Evolutionary conservation across 2,797 vertebrate species (phyloP), one percentile per base, ranked within the genome.

Genomic region (Siniperca scherzeri): DNA sequence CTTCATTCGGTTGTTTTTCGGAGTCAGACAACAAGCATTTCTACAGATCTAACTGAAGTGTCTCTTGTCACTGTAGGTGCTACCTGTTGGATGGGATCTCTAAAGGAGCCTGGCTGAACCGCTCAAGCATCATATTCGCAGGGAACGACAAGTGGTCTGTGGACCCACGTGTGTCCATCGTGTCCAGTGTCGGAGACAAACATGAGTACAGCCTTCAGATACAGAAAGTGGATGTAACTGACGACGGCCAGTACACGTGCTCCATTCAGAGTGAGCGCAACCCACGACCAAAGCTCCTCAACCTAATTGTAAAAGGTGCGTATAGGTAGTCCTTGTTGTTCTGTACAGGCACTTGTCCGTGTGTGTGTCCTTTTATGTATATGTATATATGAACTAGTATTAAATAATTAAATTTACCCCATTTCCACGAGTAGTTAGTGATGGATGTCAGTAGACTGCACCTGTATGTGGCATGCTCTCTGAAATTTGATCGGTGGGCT

Each of bases 131-230:
- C 92, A 99, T 99, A 93, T 99, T 99, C 50, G 98, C 98, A 53
- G 98, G 98, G 82, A 96, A 95, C 0, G 98, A 99, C 94, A 99
- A 99, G 94, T 99, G 98, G 98, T 99, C 98, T 0, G 97, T 97
- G 90, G 98, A 99, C 68, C 98, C 98, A 3, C 97, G 98, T 0
- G 98, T 99, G 60, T 99, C 98, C 74, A 99, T 99, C 36, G 96
- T 98, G 71, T 98, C 97, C 40, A 95, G 94, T 60, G 88, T 95
- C 4, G 94, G 97, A 46, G 97, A 97, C 86, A 96, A 97, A 89
- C 95, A 97, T n/a, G 98, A 99, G 82, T 99, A 99, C 94, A 99
- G 98, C 93, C 97, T 99, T 90, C 98, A 98, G 96, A 99, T 99
- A 95, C 97, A 99, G 94, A 98, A 97, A 68, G 98, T 99, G 84